phyloP scores from a whole-genome alignment of 1,140 invertebrate genomes.

The Tetraneura akinire region DNA sequence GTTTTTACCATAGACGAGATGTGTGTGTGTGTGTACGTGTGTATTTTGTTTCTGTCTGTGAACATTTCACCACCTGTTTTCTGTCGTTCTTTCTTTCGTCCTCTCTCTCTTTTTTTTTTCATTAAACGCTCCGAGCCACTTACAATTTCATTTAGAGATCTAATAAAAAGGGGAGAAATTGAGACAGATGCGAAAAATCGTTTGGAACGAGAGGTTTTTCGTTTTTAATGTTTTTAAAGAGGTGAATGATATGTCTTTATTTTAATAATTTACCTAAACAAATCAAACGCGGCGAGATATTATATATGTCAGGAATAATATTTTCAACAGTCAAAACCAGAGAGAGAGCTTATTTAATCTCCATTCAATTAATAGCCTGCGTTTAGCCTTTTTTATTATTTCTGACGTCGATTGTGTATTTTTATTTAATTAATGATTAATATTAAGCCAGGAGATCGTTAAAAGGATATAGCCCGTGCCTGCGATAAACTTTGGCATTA shows the following conservation, averaged over 20 bases:
- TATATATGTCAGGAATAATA: conserved; percentile 36
- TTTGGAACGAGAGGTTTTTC: conserved; percentile 2
- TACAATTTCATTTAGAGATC: conserved; percentile 48
- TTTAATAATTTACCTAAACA: conserved; percentile 44
- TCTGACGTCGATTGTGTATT: conserved; percentile 35
- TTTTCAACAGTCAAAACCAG: conserved; percentile 50
- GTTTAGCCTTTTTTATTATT: conserved; percentile 52
- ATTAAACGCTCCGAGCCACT: conserved; percentile 42
- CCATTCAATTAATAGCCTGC: conserved; percentile 41
- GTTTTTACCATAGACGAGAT: conserved; percentile 37
- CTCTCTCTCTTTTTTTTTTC: conserved; percentile 22
- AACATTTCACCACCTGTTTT: conserved; percentile 50
- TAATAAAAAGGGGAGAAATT: conserved; percentile 46
- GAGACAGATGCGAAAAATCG: conserved; percentile 51
- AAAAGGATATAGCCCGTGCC: conserved; percentile 10
- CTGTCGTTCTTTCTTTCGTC: conserved; percentile 2
- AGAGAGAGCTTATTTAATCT: conserved; percentile 42
- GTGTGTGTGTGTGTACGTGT: no score
- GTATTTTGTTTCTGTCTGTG: conserved; percentile 46
- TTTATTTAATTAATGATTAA: conserved; percentile 43
- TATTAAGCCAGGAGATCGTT: conserved; percentile 47
- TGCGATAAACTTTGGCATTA: conserved; percentile 20
- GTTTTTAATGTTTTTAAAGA: conserved; percentile 40
- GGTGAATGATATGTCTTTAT: conserved; percentile 38
- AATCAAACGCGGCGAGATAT: conserved; percentile 31